A percentile compares a stretch with the other conserved stretches of the same genome.
phyloP scores from a whole-genome alignment of 2,113 vertebrate species.

The Gambusia holbrooki region DNA sequence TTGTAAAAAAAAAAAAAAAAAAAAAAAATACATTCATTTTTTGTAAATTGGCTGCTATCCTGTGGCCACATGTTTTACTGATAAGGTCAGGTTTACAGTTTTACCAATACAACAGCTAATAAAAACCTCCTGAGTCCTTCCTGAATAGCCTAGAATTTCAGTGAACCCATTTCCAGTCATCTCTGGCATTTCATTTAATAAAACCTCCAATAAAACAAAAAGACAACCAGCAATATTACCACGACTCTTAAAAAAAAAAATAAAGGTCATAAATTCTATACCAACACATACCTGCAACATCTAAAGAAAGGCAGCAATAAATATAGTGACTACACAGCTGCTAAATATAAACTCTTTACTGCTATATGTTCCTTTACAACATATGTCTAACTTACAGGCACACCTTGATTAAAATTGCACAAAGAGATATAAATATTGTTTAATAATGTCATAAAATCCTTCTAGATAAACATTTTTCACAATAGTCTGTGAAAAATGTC shows the following conservation, averaged over 20 bases:
- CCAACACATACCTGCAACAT: conserved; percentile 21
- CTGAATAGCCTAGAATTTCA: background rate
- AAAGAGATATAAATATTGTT: background rate
- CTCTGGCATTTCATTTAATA: conserved; percentile 23
- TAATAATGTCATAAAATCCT: background rate
- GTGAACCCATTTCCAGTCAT: background rate
- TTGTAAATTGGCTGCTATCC: background rate
- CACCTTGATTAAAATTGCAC: background rate
- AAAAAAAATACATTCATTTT: background rate
- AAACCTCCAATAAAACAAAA: conserved; percentile 22
- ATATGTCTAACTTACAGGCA: background rate
- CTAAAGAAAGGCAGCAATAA: conserved; percentile 31
- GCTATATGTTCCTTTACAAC: background rate
- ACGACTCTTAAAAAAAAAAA: conserved; percentile 30
- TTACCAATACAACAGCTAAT: conserved; percentile 1
- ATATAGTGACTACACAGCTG: conserved; percentile 31
- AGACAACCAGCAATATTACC: background rate
- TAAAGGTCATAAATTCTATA: conserved; percentile 25
- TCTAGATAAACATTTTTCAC: background rate
- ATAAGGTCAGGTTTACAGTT: background rate
- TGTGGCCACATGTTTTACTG: background rate
- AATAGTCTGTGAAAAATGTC: too few species aligned
- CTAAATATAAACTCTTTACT: conserved; percentile 28
- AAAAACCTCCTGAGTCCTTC: background rate
- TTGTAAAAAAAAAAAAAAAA: background rate